These are phyloP conservation scores for Aphelocoma coerulescens DNA, from an alignment of 2,113 vertebrate genomes.

Conservation along the genomic window DNA sequence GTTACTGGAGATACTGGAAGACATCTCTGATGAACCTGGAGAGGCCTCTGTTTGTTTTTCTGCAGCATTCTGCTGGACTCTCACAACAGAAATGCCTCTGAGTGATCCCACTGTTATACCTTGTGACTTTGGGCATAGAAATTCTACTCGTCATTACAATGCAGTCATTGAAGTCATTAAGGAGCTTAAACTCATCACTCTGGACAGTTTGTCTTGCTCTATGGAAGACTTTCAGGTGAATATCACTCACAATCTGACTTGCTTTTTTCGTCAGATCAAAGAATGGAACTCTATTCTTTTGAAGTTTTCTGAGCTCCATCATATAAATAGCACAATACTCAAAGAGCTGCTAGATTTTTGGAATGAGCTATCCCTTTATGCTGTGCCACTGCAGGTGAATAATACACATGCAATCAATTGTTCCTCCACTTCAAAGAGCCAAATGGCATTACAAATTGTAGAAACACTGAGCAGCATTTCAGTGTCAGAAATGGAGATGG, in stretches of 20 bases:
- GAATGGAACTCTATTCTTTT: conserved; percentile 62
- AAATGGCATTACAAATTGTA: conserved; percentile 16
- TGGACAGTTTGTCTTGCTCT: background rate
- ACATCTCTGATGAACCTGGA: background rate
- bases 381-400: background rate
- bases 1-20: background rate
- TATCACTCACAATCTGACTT: conserved; percentile 21
- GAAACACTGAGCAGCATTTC: background rate
- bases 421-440: background rate
- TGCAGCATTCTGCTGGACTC: conserved; percentile 40
- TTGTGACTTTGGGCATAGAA: background rate
- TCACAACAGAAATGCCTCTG: background rate
- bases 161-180: background rate
- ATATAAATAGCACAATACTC: background rate
- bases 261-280: conserved; percentile 38
- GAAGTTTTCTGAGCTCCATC: conserved; percentile 28
- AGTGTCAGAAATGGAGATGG: background rate
- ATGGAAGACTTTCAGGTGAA: background rate
- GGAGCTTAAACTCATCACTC: conserved; percentile 20
- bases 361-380: conserved; percentile 19
- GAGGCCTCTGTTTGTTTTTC: conserved; percentile 38
- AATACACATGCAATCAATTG: background rate
- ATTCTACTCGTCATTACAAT: conserved; percentile 12
- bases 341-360: conserved; percentile 48
- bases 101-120: background rate